These are phyloP conservation scores for Petroica traversi DNA, from an alignment of 2,113 vertebrate species.

Conservation along the genomic window DNA sequence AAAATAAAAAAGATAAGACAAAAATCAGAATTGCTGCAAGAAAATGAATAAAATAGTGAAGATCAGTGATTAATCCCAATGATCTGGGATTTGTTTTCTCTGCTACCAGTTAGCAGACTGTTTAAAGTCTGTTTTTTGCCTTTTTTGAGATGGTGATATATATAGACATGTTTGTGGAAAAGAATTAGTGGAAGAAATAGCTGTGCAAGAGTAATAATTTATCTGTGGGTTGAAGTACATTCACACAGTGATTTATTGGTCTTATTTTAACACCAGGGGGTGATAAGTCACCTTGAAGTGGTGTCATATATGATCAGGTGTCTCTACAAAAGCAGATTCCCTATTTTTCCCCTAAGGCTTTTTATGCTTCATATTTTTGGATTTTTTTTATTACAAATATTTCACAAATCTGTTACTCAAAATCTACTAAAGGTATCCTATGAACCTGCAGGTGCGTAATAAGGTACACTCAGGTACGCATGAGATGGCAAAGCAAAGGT, in stretches of 20 bases:
- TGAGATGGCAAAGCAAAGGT: slow-evolving; percentile 16
- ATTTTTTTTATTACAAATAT: neutral
- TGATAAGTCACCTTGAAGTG: neutral
- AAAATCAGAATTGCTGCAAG: neutral
- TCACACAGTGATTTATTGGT: neutral
- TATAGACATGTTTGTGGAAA: neutral
- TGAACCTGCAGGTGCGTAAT: neutral
- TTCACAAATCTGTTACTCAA: neutral
- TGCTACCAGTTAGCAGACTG: neutral
- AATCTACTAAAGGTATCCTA: neutral
- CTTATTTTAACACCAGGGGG: neutral
- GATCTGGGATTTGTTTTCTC: neutral
- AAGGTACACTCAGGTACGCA: neutral
- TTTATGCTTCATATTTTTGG: neutral
- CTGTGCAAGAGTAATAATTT: neutral
- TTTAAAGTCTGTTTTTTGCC: neutral
- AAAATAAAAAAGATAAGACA: neutral
- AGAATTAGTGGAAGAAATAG: neutral
- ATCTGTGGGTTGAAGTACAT: neutral
- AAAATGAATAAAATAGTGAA: neutral
- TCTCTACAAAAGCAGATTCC: neutral
- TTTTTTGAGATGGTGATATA: neutral
- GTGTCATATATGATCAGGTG: neutral
- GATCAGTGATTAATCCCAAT: neutral
- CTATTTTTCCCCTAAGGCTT: neutral